Evolutionary conservation across 2,888 invertebrate genomes (phyloP).

Genomic region (Agrotis ipsilon): DNA sequence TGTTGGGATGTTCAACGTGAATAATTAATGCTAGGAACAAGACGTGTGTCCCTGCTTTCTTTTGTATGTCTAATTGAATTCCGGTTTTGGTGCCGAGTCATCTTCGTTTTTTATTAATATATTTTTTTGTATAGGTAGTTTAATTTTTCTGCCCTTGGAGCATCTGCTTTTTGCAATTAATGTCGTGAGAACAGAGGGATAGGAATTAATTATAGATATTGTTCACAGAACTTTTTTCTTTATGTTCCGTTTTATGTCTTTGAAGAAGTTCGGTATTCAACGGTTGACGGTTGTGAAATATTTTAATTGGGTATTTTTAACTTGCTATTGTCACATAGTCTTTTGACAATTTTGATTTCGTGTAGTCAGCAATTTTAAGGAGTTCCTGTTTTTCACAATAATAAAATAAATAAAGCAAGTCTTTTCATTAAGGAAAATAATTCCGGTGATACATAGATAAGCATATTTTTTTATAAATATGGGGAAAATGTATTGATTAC

Average conservation of each 20-base stretch:
- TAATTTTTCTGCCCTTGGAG: conserved; percentile 81
- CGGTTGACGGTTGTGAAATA: conserved; percentile 61
- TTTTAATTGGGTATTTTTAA: conserved; percentile 45
- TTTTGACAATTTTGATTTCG: conserved; percentile 20
- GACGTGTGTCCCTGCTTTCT: conserved; percentile 87
- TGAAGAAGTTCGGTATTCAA: conserved; percentile 42
- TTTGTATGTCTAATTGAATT: conserved; percentile 88
- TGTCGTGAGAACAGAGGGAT: conserved; percentile 87
- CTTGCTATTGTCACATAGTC: conserved; percentile 29
- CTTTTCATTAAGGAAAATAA: no score
- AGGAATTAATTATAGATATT: conserved; percentile 80
- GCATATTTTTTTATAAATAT: neutral
- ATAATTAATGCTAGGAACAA: conserved; percentile 88
- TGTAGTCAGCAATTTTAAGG: conserved; percentile 20
- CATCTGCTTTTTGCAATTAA: conserved; percentile 88
- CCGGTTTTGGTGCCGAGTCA: conserved; percentile 89
- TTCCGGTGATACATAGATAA: neutral
- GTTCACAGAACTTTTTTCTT: conserved; percentile 56
- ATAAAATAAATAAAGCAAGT: no score
- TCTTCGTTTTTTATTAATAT: conserved; percentile 85
- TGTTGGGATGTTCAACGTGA: conserved; percentile 83
- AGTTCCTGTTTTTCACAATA: conserved; percentile 2
- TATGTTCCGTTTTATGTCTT: conserved; percentile 60
- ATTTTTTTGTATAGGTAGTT: conserved; percentile 76
- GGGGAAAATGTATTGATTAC: neutral